Conservation (phyloP, 2,113 vertebrate genomes). For the Menidia beryllina region DNA sequence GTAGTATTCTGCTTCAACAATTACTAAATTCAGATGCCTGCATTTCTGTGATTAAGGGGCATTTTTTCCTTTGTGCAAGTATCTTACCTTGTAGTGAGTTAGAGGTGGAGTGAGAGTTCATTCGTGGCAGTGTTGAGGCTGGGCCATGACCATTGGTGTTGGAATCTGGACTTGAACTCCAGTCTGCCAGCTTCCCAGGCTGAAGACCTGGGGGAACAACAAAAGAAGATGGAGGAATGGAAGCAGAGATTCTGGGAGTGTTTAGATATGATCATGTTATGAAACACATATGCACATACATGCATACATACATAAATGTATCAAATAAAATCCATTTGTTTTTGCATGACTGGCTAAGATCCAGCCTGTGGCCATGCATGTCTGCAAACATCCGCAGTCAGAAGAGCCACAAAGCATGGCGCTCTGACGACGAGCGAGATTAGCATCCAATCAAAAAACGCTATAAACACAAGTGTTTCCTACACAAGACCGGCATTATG, state of each 20-base stretch:
- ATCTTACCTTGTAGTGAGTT: conserved; percentile 83
- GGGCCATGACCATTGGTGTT: conserved; percentile 77
- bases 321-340: too few species aligned
- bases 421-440: conserved; percentile 19
- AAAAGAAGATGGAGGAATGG: background rate
- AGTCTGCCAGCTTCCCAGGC: conserved; percentile 79
- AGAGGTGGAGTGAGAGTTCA: conserved; percentile 70
- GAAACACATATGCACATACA: background rate
- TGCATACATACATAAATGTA: too few species aligned
- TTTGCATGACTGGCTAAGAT: conserved; percentile 37
- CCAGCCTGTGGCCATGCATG: conserved; percentile 34
- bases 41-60: background rate
- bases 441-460: conserved; percentile 20
- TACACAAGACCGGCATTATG: conserved; percentile 2
- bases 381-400: conserved; percentile 22
- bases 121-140: conserved; percentile 79
- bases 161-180: conserved; percentile 80
- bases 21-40: background rate
- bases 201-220: conserved; percentile 51
- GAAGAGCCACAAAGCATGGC: conserved; percentile 31
- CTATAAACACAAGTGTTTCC: conserved; percentile 13
- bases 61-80: background rate
- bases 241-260: background rate
- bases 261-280: background rate
- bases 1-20: background rate